These are phyloP conservation scores for Machaerirhynchus nigripectus DNA, from an alignment of 2,113 vertebrate genomes.

Conservation along the genomic window DNA sequence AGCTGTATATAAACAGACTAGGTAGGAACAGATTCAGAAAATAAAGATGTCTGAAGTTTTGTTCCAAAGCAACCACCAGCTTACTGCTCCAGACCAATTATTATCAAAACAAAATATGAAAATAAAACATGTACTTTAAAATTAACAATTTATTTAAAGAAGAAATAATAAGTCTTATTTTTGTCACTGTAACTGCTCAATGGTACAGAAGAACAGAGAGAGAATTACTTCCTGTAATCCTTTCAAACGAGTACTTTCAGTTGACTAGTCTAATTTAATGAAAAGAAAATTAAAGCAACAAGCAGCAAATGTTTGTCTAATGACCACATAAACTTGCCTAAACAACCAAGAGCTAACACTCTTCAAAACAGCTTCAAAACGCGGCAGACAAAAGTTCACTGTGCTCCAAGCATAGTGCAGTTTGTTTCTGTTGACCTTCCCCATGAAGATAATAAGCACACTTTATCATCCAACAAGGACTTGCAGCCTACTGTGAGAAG, in stretches of 20 bases:
- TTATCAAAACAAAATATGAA: neutral
- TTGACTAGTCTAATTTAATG: neutral
- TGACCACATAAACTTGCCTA: too few species aligned
- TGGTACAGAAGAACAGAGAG: neutral
- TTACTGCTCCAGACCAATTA: neutral
- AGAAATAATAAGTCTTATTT: neutral
- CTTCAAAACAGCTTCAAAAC: neutral
- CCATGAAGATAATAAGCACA: neutral
- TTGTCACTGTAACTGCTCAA: neutral
- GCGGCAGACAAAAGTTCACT: neutral
- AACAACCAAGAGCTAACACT: neutral
- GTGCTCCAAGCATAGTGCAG: neutral
- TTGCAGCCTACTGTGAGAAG: neutral
- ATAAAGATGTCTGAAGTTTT: neutral
- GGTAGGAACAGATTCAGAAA: neutral
- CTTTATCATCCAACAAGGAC: neutral
- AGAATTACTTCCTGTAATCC: neutral
- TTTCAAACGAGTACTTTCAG: neutral
- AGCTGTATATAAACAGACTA: neutral
- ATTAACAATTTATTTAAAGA: neutral
- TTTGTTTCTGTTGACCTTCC: neutral
- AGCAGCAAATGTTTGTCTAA: neutral
- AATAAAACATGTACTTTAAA: neutral
- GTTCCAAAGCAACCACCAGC: neutral
- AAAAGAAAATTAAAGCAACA: neutral